Percentiles rank a stretch among this genome's conserved stretches.
Evolutionary conservation across 1,140 invertebrate species (phyloP).

Genomic region (Drosophila baimaii): DNA sequence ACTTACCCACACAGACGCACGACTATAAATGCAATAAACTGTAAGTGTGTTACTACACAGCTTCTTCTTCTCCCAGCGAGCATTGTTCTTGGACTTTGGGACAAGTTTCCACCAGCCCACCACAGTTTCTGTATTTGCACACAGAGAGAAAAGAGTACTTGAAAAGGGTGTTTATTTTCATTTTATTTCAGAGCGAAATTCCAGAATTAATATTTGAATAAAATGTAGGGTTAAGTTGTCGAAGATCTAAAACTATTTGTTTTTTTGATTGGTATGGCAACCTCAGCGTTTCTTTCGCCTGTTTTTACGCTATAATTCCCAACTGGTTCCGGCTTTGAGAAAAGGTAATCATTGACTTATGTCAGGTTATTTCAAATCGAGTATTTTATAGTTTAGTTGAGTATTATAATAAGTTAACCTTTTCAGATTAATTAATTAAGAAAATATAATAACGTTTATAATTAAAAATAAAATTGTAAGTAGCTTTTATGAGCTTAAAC

Average conservation of each 20-base stretch:
- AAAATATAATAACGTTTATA: neutral
- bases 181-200: neutral
- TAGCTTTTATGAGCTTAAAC: too few relatives aligned
- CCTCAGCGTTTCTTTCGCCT: too few relatives aligned
- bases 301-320: neutral
- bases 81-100: conserved; percentile 45
- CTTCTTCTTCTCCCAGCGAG: conserved; percentile 10
- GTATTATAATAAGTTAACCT: neutral
- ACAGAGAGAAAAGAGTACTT: neutral
- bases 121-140: neutral
- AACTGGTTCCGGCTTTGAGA: neutral
- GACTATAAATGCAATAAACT: conserved; percentile 76
- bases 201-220: neutral
- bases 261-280: neutral
- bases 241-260: neutral
- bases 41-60: conserved; percentile 70
- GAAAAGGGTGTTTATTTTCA: neutral
- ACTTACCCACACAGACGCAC: conserved; percentile 42
- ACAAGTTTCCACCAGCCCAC: conserved; percentile 21
- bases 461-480: neutral
- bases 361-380: too few relatives aligned
- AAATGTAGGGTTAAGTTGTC: neutral
- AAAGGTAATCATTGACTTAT: neutral
- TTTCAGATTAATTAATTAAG: neutral
- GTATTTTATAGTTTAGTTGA: neutral